Base-by-base conservation (phyloP, 2,888 invertebrate genomes). In the Onthophagus sagittarius region DNA sequence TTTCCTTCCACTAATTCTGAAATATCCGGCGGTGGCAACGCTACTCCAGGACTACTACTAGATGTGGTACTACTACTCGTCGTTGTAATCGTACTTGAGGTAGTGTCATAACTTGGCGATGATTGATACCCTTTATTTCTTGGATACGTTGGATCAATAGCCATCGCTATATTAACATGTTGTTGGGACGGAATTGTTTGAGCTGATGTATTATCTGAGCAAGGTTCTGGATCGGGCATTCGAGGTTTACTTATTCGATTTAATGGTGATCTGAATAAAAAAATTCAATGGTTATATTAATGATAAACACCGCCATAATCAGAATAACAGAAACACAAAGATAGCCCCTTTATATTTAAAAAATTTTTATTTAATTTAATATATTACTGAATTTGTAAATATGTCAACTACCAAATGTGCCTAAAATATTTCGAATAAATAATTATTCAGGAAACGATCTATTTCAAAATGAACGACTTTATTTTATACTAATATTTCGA, bases 101-200 rank as follows among this genome's bases (percentile, higher is more conserved):
- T 78, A n/a, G 82, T 83, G 74, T 84, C 83, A 74, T 81, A 83
- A 76, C 83, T 84, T 13, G 83, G 82, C 33, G 83, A 81, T 0
- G 83, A 80, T 64, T 82, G 80, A 71, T 81, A 79, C 63, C 71
- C 71, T 73, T 76, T 79, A 72, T 80, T 80, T 53, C 86, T 81
- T 23, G 86, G 83, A 79, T 90, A 91, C 0, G 91, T 91, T 0
- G 91, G 91, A 82, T 91, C 91, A 67, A 91, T 90, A 67, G 89
- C 90, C 81, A 90, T 89, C 0, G 91, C 91, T 71, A 91, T 91
- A 79, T 92, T 91, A 15, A 84, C 83, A 71, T 83, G 86, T 73
- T 85, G 86, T 2, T 83, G 82, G 79, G 14, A 81, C 77, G 63
- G 79, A 75, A 13, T 78, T 74, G 77, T 78, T 69, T 78, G 65